Evolutionary conservation across 2,888 invertebrate species (phyloP), one percentile per base, ranked within the genome.

Genomic region (Macrosoma leucophasiata): DNA sequence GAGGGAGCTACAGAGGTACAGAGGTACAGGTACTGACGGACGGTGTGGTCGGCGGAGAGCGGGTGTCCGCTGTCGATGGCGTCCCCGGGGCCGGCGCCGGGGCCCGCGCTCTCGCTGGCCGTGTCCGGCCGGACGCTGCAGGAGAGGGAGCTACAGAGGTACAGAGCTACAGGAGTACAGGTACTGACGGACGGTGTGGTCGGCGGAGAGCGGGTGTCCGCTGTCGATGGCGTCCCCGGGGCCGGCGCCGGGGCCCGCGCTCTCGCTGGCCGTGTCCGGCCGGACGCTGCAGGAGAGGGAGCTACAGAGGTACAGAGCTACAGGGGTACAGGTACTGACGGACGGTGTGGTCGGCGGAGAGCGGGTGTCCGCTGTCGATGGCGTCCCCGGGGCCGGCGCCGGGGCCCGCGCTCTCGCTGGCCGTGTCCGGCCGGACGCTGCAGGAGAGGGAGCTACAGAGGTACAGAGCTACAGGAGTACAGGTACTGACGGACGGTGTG

Each of bases 41-140:
- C 92, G 29, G 94, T 95, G 62, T 95, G 94, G 58, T 93, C 92
- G 9, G 92, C 89, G 73, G 90, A 88, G 50, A 91, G 89, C 4
- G 95, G 94, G 52, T 87, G 88, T 7, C 90, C 90, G 62, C 94
- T 94, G 66, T 94, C 93, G 7, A 93, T 90, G 8, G 90, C 89
- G 48, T 91, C 93, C 60, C 93, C 92, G n/a, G n/a, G n/a, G n/a
- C n/a, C n/a, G n/a, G n/a, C n/a, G n/a, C n/a, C n/a, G n/a, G n/a
- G n/a, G 10, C 90, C 92, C 48, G 93, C 93, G 15, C 93, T 91
- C 59, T 91, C 93, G 71, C 95, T 95, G 18, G 93, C 90, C 9
- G 95, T 91, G 61, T 95, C 95, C 38, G 96, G 92, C 77, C 92
- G 90, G 50, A 96, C 92, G 2, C 90, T 89, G 68, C 96, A 96